phyloP scores from a whole-genome alignment of 2,888 invertebrate genomes.

The Serrognathus titanus region DNA sequence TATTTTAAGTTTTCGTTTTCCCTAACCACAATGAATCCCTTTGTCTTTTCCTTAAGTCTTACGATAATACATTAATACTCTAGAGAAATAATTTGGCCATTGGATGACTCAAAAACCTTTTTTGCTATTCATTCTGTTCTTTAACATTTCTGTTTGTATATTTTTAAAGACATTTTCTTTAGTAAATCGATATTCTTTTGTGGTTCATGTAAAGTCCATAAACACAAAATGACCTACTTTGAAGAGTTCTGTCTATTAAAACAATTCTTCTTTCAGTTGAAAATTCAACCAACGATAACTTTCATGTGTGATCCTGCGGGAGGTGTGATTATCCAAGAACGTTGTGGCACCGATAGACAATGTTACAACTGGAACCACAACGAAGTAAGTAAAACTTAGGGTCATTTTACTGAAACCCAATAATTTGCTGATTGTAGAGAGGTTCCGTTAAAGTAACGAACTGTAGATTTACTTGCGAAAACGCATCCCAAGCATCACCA shows the following conservation, averaged over 20 bases:
- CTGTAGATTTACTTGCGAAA: constrained; percentile 69
- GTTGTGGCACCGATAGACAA: constrained; percentile 62
- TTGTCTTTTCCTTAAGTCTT: too few species aligned
- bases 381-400: constrained; percentile 44
- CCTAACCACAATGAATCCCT: too few species aligned
- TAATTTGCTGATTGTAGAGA: constrained; percentile 44
- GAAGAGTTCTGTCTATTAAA: too few species aligned
- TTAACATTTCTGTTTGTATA: too few species aligned
- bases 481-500: constrained; percentile 17
- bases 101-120: too few species aligned
- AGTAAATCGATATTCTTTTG: too few species aligned
- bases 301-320: constrained; percentile 71
- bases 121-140: too few species aligned
- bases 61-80: too few species aligned
- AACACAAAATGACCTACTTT: too few species aligned
- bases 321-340: constrained; percentile 69
- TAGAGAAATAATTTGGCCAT: too few species aligned
- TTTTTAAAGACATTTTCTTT: too few species aligned
- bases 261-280: constrained; percentile 46
- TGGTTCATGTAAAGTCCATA: too few species aligned
- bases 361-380: constrained; percentile 66
- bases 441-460: constrained; percentile 65
- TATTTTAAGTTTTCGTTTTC: neutral
- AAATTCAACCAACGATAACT: constrained; percentile 63
- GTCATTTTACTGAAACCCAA: neutral